Evolutionary conservation across 2,888 invertebrate species (phyloP), one percentile per base, ranked within the genome.

Genomic region (Merodon equestris): DNA sequence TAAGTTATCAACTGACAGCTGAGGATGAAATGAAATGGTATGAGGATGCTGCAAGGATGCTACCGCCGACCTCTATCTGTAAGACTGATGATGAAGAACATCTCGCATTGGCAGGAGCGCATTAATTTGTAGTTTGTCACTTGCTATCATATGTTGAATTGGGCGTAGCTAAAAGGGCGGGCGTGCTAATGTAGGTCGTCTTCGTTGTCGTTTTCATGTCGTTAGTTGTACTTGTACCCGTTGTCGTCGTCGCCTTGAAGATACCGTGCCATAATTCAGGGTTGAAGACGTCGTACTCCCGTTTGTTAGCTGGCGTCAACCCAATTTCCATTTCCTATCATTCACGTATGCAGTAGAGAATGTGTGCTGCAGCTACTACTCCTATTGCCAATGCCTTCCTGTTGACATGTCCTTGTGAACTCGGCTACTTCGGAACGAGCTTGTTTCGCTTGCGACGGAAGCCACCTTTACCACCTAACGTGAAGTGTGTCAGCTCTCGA

Each of bases 121-220:
- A 72, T 72, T 72, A 72, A 51, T 63, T 72, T 64, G 71, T 57
- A 63, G 71, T 72, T 72, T 72, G 71, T 72, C 71, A 64, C 40
- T 45, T 64, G 63, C 64, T 64, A 71, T 71, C 70, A 61, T 45
- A 54, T 54, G 51, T 45, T 60, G 48, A 50, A 57, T 44, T 19
- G 13, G 27, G 27, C 2, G 27, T 27, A 27, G 15, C 15, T 19
- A 13, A 15, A 7, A 42, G 9, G 40, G 15, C 13, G 67, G 27
- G 19, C n/a, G 42, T 15, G 19, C 18, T 14, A 48, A 14, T 40
- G 40, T 40, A n/a, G 47, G 42, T 9, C 45, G 15, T 40, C 12
- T 10, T 15, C 71, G 63, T 42, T 48, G 7, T 1, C 9, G 36
- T 10, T 27, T 27, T 42, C 15, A 45, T 15, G 27, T 27, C 27